Base-by-base conservation (phyloP, 2,888 invertebrate species). In the Drymonia ruficornis region DNA sequence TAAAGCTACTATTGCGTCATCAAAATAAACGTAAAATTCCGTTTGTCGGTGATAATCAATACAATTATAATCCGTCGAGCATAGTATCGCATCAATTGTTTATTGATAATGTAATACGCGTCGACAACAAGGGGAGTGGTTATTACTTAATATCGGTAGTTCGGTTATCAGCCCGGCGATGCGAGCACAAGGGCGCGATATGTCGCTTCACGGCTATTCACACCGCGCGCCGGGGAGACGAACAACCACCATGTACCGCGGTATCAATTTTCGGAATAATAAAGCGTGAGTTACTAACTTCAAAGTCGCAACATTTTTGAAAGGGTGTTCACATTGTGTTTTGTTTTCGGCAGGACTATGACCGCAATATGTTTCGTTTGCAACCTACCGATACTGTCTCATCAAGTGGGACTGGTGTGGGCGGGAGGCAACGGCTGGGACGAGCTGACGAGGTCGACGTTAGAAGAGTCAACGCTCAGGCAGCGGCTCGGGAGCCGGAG, bases 361-460 rank as follows among this genome's bases (percentile, higher is more conserved):
- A 96, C 97, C 83, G 96, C 97, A 87, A 96, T 97, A 94, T 98
- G 98, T 94, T 98, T 98, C 94, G 98, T 98, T 78, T 98, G 98
- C 96, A 98, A 98, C 93, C 94, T 98, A 83, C 98, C 98, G 77
- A 98, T 98, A 86, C 94, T 98, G 87, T 97, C 97, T 68, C 98
- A 98, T 92, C 98, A 98, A 95, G 97, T 98, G 80, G 98, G 97
- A 49, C 93, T 98, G 88, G 96, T 97, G 84, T 98, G 98, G 98
- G 97, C 97, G 80, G 98, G 98, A 50, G 97, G 97, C 84, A 98
- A 98, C 88, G 98, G 98, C 74, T 98, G 98, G 97, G 98, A 98
- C 95, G 98, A 98, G 87, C 94, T 98, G 74, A 96, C 97, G 56
- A 94, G 98, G 70, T 97, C 97, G 72, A 97, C 97, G 62, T 80